Evolutionary conservation across 2,888 invertebrate species (phyloP).

Genomic region (Acronicta psi): DNA sequence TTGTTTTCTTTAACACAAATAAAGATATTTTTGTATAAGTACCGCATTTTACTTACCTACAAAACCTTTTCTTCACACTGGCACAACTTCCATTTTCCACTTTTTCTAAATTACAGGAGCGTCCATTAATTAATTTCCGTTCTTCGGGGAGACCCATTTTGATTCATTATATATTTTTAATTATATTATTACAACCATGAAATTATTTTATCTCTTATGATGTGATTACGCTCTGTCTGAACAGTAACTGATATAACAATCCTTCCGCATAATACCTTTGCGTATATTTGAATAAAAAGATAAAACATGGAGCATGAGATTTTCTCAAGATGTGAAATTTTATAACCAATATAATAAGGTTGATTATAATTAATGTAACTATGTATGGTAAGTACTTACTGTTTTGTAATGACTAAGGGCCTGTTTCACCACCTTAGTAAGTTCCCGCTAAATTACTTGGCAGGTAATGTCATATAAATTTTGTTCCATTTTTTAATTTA

Average conservation of each 20-base stretch:
- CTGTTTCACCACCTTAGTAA: too few species aligned
- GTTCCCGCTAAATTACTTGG: too few species aligned
- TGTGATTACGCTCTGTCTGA: constrained; percentile 38
- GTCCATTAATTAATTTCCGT: constrained; percentile 25
- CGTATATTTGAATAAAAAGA: constrained; percentile 51
- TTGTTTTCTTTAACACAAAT: neutral
- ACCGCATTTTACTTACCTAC: constrained; percentile 35
- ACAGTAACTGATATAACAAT: constrained; percentile 45
- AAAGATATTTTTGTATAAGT: neutral
- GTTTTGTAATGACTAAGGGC: too few species aligned
- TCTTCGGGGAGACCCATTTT: constrained; percentile 40
- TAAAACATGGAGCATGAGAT: constrained; percentile 35
- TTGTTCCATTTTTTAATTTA: too few species aligned
- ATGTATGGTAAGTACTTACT: too few species aligned
- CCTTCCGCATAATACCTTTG: constrained; percentile 40
- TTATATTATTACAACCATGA: neutral
- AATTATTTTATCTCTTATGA: constrained; percentile 27
- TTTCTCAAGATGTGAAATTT: constrained; percentile 28
- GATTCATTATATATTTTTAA: neutral
- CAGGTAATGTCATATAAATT: too few species aligned
- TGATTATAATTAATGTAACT: neutral
- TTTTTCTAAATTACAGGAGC: constrained; percentile 16
- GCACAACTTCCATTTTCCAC: constrained; percentile 29
- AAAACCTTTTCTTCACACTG: constrained; percentile 19
- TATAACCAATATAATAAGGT: constrained; percentile 9